Base-by-base conservation (phyloP, 2,113 vertebrate species). In the Pyrgilauda ruficollis region DNA sequence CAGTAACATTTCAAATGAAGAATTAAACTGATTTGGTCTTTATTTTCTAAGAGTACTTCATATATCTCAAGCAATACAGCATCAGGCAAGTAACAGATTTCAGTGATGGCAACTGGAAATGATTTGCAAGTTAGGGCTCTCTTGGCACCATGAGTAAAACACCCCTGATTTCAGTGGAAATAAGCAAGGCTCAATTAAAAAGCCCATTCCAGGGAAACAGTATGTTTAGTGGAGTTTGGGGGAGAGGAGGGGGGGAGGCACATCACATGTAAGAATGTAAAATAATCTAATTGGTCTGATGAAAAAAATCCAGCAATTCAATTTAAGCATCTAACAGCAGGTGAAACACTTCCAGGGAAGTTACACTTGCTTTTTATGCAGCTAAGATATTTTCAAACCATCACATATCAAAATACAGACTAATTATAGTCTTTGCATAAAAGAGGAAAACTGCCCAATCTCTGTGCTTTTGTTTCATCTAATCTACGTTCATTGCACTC, bases 401-500 rank as follows among this genome's bases (percentile, higher is more conserved):
- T 55, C 74, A 79, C 78, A 85, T 85, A 63, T 31, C 79, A 89
- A 96, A 95, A 94, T 89, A 89, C 14, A 2, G 84, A 69, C 83
- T 95, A 96, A 97, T 96, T 91, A 91, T 63, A 90, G 90, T 90
- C 89, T 93, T 76, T 87, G 33, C 82, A 85, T 80, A 58, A 55
- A 93, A 91, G 58, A 87, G 67, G 67, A 89, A 96, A 85, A 83
- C 89, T 95, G 92, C 63, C 58, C 89, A 94, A 73, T 91, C 62
- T 89, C 82, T 82, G 49, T 44, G 74, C 72, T 93, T 96, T 96
- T 96, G 89, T 91, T 94, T 88, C 50, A 96, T 84, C 84, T 96
- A 80, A 97, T 96, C 87, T 91, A 62, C 0, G 78, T 91, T 95
- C 89, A 87, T 69, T 76, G 91, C 89, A 95, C 79, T 97, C 50